Base-by-base conservation (phyloP, 2,888 invertebrate species). In the Parnassius orleans region DNA sequence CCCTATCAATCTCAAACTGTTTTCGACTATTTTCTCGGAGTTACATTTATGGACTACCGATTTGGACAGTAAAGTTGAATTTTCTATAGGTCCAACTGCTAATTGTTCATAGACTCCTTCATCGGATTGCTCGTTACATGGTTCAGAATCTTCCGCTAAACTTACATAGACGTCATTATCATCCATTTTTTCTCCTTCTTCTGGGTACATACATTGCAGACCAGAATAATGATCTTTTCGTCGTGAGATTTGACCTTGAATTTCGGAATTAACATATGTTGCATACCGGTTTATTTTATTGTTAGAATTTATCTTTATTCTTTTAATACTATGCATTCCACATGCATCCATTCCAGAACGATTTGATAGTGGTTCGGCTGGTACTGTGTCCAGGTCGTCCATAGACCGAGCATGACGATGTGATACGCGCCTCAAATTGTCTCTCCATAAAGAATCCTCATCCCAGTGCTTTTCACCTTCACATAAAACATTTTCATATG, bases 381-480 rank as follows among this genome's bases (percentile, higher is more conserved):
- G 82, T 68, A 83, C 73, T 12, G 84, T 76, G 70, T 97, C 96
- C 60, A 97, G 92, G 83, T 96, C 96, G 73, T 97, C 97, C 86
- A 97, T 91, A 0, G 97, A 97, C 60, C 96, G 93, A 0, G 96
- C 96, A 76, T 97, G 96, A 47, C 96, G 92, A 72, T 96, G 94
- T 66, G 96, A 96, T 1, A 96, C 96, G 66, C 95, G 92, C 65
- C 96, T 92, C 57, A 97, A 87, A 74, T 95, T 95, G 75, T 96
- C 96, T 61, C 95, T 92, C 97, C 97, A 97, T 43, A 96, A 86
- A 9, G 93, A 88, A 83, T 97, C 96, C 83, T 97, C 96, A 76
- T 96, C 96, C 96, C 96, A 96, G 48, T 95, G 93, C 79, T 95
- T 94, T 73, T 95, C 95, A 56, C 95, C 95, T 74, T 93, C 93